Evolutionary conservation across 1,140 invertebrate species (phyloP), one percentile per base, ranked within the genome.

Genomic region (Drosophila miranda): DNA sequence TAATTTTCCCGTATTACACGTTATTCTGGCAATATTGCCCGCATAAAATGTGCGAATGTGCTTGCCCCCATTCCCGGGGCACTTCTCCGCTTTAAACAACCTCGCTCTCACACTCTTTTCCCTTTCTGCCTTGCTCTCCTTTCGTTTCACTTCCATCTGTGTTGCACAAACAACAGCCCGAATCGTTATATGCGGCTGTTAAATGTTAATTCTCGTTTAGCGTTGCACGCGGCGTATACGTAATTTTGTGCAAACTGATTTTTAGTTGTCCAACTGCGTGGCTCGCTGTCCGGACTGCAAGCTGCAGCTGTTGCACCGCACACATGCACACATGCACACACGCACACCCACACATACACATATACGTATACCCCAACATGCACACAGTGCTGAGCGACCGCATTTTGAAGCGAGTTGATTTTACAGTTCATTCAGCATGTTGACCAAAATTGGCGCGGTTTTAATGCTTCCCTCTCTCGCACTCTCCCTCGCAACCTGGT

Each of bases 341-440:
- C 51, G 42, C 41, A 30, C 9, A 30, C 30, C 34, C 48, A 44
- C 11, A 19, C 11, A 51, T 23, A 44, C 38, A 42, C 16, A 16
- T 13, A 8, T 23, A 21, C 28, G 38, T 38, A 19, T 19, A 19
- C 19, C 19, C 19, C 19, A 19, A 19, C 19, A 19, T 19, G 1
- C 19, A 26, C 23, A 26, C 23, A 26, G 23, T 26, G 23, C 23
- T 26, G 23, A 51, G 52, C 46, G 77, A 71, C 75, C 77, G 75
- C 82, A 87, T 71, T 81, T 64, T 57, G 70, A 67, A 87, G 54
- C 58, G 73, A 81, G 81, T 86, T 86, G 82, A 87, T 87, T 86
- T 86, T 78, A 77, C 78, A 87, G 82, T 86, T 86, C 82, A 87
- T 86, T 86, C 82, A 86, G 66, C 82, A 71, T 86, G 82, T 82